Conservation (phyloP, 2,113 vertebrate species). For the Danionella cerebrum region DNA sequence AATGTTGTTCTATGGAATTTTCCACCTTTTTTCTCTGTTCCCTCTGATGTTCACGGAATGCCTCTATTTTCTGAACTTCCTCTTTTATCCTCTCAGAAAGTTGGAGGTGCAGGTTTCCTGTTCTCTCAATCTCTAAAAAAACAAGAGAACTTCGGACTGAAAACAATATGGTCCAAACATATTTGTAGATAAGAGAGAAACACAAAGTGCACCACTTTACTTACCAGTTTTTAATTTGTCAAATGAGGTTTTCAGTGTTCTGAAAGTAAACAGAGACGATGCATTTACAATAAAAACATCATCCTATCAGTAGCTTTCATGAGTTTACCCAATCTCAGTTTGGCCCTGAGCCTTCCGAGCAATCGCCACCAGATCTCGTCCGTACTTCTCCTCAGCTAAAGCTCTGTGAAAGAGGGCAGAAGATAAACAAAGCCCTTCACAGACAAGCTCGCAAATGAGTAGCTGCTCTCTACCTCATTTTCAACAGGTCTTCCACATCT, state of each 20-base stretch:
- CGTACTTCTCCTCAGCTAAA: conserved; percentile 85
- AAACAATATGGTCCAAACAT: neutral
- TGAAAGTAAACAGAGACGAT: conserved; percentile 46
- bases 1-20: no score
- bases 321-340: conserved; percentile 83
- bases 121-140: conserved; percentile 78
- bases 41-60: conserved; percentile 86
- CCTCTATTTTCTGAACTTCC: conserved; percentile 82
- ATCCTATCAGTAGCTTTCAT: no score
- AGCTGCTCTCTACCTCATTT: conserved; percentile 68
- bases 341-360: conserved; percentile 82
- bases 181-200: neutral
- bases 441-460: neutral
- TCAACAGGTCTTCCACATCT: conserved; percentile 86
- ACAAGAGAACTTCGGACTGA: neutral
- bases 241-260: conserved; percentile 81
- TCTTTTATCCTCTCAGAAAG: conserved; percentile 76
- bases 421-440: neutral
- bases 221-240: conserved; percentile 83
- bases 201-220: conserved; percentile 40
- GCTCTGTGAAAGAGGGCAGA: conserved; percentile 62
- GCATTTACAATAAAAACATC: no score
- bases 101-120: conserved; percentile 85
- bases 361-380: conserved; percentile 84
- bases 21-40: conserved; percentile 88